A percentile compares a stretch with the other conserved stretches of the same genome.
Conservation (phyloP, 2,797 vertebrate genomes). For the Philypnodon macrostomus region DNA sequence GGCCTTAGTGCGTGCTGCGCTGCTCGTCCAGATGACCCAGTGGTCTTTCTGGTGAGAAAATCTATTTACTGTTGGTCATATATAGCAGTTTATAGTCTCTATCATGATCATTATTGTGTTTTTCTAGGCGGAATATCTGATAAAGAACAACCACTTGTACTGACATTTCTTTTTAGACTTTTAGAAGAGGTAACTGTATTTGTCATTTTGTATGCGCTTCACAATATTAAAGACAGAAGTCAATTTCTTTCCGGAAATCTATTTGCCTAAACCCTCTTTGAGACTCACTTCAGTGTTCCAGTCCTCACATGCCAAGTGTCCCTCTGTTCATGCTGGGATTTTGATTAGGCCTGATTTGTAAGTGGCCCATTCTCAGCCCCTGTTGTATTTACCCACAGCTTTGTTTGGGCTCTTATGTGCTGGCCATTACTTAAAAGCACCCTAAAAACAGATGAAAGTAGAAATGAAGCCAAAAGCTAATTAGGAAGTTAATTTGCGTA, state of each 20-base stretch:
- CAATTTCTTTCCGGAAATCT: constrained; percentile 15
- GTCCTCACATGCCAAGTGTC: constrained; percentile 26
- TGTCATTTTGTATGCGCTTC: background rate
- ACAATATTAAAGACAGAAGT: constrained; percentile 13
- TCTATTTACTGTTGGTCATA: background rate
- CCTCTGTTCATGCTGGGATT: constrained; percentile 28
- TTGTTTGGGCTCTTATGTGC: constrained; percentile 50
- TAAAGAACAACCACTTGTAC: constrained; percentile 81
- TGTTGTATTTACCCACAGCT: constrained; percentile 31
- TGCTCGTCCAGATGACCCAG: constrained; percentile 80
- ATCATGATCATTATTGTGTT: no score
- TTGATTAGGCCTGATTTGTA: constrained; percentile 43
- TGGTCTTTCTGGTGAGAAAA: constrained; percentile 84
- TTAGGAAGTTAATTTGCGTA: constrained; percentile 72
- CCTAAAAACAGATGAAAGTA: constrained; percentile 54
- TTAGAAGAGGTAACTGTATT: no score
- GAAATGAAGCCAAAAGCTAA: constrained; percentile 58
- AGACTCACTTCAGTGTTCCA: constrained; percentile 20
- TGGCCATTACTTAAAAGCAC: constrained; percentile 56
- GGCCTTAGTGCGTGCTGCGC: constrained; percentile 85
- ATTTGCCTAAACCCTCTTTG: constrained; percentile 17
- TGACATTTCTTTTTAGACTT: no score
- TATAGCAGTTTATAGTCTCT: no score
- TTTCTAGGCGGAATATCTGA: constrained; percentile 88
- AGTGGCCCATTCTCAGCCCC: constrained; percentile 39